These are phyloP conservation scores for Chloebia gouldiae DNA, from an alignment of 2,113 vertebrate genomes.

Conservation along the genomic window DNA sequence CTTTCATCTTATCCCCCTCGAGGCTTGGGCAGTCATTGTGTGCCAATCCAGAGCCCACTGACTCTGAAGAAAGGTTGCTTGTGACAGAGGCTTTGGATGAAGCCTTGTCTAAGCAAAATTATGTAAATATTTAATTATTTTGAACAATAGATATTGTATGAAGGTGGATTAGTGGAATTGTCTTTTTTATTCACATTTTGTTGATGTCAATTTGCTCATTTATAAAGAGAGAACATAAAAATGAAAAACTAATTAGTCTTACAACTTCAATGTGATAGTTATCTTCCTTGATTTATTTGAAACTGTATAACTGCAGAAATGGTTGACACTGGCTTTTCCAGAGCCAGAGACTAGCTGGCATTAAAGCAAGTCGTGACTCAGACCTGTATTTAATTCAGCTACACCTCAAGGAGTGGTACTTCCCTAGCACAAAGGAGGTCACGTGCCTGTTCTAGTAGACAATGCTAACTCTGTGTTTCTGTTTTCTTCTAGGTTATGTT, in stretches of 20 bases:
- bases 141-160: background rate
- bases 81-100: background rate
- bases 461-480: background rate
- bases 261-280: background rate
- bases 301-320: background rate
- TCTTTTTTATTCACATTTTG: background rate
- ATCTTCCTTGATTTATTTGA: background rate
- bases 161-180: background rate
- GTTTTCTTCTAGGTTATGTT: slow-evolving; percentile 86
- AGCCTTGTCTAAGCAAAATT: background rate
- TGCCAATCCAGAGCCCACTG: background rate
- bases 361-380: background rate
- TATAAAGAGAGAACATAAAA: background rate
- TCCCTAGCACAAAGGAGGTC: background rate
- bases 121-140: background rate
- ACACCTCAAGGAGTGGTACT: fast-evolving
- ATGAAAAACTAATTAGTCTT: background rate
- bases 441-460: background rate
- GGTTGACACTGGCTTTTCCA: background rate
- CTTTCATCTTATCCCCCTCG: fast-evolving
- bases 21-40: background rate
- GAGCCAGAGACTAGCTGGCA: background rate
- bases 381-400: background rate
- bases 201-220: background rate
- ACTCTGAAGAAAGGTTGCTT: background rate